Percentiles rank a stretch among this genome's conserved stretches.
phyloP scores from a whole-genome alignment of 1,140 invertebrate genomes.

The Ganaspis sp. region DNA sequence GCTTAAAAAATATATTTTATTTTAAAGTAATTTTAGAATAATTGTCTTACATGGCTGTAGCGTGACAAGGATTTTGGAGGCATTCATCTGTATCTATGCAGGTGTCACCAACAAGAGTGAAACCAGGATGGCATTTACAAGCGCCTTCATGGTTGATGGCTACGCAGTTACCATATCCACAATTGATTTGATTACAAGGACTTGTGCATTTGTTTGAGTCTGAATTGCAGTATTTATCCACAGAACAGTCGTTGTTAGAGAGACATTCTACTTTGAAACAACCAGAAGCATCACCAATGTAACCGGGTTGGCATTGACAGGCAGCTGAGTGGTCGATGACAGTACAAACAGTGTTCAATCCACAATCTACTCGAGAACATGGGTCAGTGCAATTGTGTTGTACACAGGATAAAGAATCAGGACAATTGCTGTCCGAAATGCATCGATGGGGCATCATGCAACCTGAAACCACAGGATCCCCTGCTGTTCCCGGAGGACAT shows the following conservation, averaged over 20 bases:
- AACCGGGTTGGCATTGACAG: slow-evolving; percentile 86
- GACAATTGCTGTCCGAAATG: slow-evolving; percentile 81
- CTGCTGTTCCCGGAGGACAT: slow-evolving; percentile 86
- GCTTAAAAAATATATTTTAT: neutral
- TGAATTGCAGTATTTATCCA: slow-evolving; percentile 84
- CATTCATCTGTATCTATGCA: slow-evolving; percentile 92
- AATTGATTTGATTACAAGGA: slow-evolving; percentile 85
- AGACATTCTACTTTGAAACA: slow-evolving; percentile 92
- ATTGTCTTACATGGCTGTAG: slow-evolving; percentile 80
- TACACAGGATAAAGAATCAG: slow-evolving; percentile 83
- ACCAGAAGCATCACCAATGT: slow-evolving; percentile 88
- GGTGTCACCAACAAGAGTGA: slow-evolving; percentile 79
- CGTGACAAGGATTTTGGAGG: slow-evolving; percentile 84
- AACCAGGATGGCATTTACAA: slow-evolving; percentile 87
- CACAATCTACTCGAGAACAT: slow-evolving; percentile 82
- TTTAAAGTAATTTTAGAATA: neutral
- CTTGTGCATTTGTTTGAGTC: slow-evolving; percentile 87
- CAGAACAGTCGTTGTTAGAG: slow-evolving; percentile 84
- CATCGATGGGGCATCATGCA: slow-evolving; percentile 86
- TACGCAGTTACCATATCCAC: slow-evolving; percentile 85
- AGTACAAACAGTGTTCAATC: slow-evolving; percentile 83
- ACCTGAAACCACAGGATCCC: slow-evolving; percentile 85
- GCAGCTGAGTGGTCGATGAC: slow-evolving; percentile 82
- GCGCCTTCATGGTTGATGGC: slow-evolving; percentile 82
- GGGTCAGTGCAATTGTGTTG: slow-evolving; percentile 86